Base-by-base conservation (phyloP, 2,888 invertebrate genomes). In the Pedicia rivosa region DNA sequence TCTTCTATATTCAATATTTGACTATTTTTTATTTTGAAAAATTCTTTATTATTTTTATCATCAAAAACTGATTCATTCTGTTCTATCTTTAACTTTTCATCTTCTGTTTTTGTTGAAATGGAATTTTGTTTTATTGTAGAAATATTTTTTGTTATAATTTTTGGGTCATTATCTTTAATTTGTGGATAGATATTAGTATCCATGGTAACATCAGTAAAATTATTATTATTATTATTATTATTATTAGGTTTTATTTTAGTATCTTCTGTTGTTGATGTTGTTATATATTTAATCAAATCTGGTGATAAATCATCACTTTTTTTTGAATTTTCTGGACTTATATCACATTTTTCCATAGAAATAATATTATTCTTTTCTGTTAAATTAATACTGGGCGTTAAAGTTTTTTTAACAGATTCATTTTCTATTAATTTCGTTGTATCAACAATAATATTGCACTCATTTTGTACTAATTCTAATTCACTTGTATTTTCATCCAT, bases 261-360 rank as follows among this genome's bases (percentile, higher is more conserved):
- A 32, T 32, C 32, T 20, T 20, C 20, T 7, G 13, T 32, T 20
- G 17, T 20, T 20, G 20, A n/a, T n/a, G n/a, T n/a, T n/a, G n/a
- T n/a, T n/a, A n/a, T n/a, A n/a, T n/a, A n/a, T n/a, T n/a, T n/a
- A n/a, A n/a, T n/a, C n/a, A n/a, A 35, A 10, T 30, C 35, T 27
- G 40, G 38, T 46, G 60, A 59, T 48, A 57, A 51, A 50, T 60
- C 60, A 49, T 56, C 56, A 42, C 59, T 59, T 50, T 60, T 60
- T 49, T 57, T 59, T 32, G 56, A 49, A 46, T 60, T 60, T 43
- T 60, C 60, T 31, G 60, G 60, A 9, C 58, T 59, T 9, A 54
- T 53, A 45, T 60, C 60, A 40, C 56, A 50, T 47, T 61, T 61
- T 42, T 60, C 61, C 12, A 17, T 35, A 20, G 17, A 20, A 17